These are phyloP conservation scores for Aythya fuligula DNA, from an alignment of 2,797 vertebrate genomes.

Conservation along the genomic window DNA sequence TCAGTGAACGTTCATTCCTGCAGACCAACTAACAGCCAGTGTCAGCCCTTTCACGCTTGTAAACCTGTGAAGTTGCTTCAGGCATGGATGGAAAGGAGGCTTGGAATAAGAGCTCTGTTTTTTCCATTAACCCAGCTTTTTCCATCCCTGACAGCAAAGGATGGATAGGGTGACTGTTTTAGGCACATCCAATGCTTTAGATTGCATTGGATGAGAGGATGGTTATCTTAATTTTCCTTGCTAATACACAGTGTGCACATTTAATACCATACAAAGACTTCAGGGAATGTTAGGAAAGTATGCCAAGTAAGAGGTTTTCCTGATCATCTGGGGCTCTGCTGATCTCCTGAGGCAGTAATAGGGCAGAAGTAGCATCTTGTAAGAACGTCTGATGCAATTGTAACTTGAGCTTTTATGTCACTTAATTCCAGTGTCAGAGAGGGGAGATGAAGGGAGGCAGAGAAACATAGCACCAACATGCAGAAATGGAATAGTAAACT, in stretches of 20 bases:
- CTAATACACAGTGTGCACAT: not conserved
- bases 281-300: not conserved
- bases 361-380: not conserved
- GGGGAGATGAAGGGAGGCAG: not conserved
- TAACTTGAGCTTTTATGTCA: not conserved
- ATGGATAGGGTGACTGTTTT: not conserved
- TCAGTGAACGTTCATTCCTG: accelerated
- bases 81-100: not conserved
- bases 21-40: not conserved
- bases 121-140: not conserved
- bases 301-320: not conserved
- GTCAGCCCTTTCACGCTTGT: accelerated
- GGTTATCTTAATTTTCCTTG: not conserved
- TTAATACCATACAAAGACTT: not conserved
- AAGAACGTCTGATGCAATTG: not conserved
- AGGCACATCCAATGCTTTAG: not conserved
- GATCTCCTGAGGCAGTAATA: not conserved
- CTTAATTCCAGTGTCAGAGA: not conserved
- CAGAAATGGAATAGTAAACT: not conserved
- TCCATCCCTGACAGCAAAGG: not conserved
- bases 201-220: not conserved
- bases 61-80: not conserved
- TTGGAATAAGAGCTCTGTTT: not conserved
- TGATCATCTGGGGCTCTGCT: not conserved
- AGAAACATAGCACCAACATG: not conserved